These are phyloP conservation scores for Chrysolina haemoptera DNA, from an alignment of 2,888 invertebrate species.

Conservation along the genomic window DNA sequence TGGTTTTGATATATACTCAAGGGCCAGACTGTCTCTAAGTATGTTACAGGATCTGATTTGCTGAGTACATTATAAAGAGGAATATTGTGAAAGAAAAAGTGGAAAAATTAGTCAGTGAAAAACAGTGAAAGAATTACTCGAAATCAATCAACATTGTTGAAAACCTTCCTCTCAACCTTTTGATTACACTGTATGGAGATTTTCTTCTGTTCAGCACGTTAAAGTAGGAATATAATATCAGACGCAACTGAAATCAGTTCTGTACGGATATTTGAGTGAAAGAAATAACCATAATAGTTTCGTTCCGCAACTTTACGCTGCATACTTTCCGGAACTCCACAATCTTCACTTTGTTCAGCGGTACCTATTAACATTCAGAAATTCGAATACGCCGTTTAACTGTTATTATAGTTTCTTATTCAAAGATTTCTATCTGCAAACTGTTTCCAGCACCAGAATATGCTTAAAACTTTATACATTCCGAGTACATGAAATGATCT, in stretches of 20 bases:
- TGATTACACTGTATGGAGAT: too few species aligned
- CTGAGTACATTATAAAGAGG: too few species aligned
- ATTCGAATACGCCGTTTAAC: constrained; percentile 9
- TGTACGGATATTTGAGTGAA: background rate
- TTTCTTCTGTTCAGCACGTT: background rate
- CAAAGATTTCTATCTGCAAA: constrained; percentile 19
- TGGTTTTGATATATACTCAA: too few species aligned
- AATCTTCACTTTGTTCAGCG: constrained; percentile 11
- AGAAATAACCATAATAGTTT: background rate
- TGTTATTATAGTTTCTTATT: constrained; percentile 13
- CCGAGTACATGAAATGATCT: constrained; percentile 25
- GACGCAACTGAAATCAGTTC: background rate
- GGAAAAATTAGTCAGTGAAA: too few species aligned
- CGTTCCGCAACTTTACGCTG: background rate
- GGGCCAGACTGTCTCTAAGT: too few species aligned
- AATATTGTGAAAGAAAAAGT: too few species aligned
- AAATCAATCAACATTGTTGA: too few species aligned
- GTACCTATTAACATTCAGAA: background rate
- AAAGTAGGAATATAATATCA: background rate
- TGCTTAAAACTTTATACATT: constrained; percentile 27
- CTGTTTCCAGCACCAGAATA: constrained; percentile 8
- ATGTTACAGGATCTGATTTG: too few species aligned
- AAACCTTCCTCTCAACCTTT: too few species aligned
- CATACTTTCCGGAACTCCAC: background rate
- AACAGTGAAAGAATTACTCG: too few species aligned